Conservation (phyloP, 2,888 invertebrate species). For the Elmis aenea region DNA sequence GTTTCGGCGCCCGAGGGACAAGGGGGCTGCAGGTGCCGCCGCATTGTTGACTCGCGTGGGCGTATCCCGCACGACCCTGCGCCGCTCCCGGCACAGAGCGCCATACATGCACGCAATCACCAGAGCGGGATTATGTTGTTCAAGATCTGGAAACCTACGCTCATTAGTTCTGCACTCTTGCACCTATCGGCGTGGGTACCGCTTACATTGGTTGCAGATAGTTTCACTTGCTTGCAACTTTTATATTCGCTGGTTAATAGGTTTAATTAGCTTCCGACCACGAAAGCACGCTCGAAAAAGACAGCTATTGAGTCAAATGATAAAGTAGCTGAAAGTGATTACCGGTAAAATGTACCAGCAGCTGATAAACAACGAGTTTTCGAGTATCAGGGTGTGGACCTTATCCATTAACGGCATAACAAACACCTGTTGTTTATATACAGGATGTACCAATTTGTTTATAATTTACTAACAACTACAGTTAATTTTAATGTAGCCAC, state of each 20-base stretch:
- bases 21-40: slow-evolving; percentile 24
- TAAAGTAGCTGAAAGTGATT: neutral
- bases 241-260: slow-evolving; percentile 15
- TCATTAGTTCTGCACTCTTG: slow-evolving; percentile 40
- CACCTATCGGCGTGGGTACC: slow-evolving; percentile 27
- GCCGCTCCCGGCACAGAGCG: slow-evolving; percentile 26
- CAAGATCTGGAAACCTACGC: slow-evolving; percentile 39
- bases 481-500: too few relatives aligned
- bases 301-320: neutral
- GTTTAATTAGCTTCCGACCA: slow-evolving; percentile 17
- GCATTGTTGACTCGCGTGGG: slow-evolving; percentile 27
- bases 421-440: too few relatives aligned
- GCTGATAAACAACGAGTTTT: too few relatives aligned
- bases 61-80: slow-evolving; percentile 26
- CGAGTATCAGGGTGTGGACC: too few relatives aligned
- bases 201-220: slow-evolving; percentile 13
- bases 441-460: too few relatives aligned
- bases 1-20: slow-evolving; percentile 7
- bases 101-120: slow-evolving; percentile 29
- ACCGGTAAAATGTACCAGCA: too few relatives aligned
- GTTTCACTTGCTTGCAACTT: slow-evolving; percentile 19
- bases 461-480: too few relatives aligned
- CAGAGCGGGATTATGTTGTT: slow-evolving; percentile 37
- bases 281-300: too few relatives aligned
- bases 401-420: too few relatives aligned